Evolutionary conservation across 2,888 invertebrate genomes (phyloP), one percentile per base, ranked within the genome.

Genomic region (Hemithea aestivaria): DNA sequence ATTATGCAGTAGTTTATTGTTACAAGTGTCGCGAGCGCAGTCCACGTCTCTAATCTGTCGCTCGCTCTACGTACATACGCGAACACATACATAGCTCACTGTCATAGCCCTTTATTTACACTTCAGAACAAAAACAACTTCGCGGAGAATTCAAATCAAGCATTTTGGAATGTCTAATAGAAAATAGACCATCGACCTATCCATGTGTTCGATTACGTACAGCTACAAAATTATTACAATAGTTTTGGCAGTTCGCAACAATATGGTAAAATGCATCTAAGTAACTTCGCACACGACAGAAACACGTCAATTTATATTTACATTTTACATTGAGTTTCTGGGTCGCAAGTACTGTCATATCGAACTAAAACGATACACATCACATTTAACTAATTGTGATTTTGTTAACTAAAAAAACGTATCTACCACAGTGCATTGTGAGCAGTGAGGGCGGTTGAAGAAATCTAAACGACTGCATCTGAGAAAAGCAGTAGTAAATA

Each of bases 191-290:
- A 26, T 20, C 35, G 20, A 10, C 31, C 48, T 47, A 39, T 44
- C 35, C 29, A 46, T 58, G 60, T 62, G 66, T 59, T 58, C 58
- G 45, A 45, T 46, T 48, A 53, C 58, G 56, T 51, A 49, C 58
- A 67, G 74, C 80, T 78, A 83, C 69, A 80, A 77, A 76, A 74
- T 16, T 66, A 78, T 77, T 76, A 81, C 70, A 82, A 75, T 80
- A 79, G 69, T 80, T 87, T 85, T 87, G 85, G 85, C 85, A 84
- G 84, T 81, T 78, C 73, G 83, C 83, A 80, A 81, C 73, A 79
- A 81, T 48, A 47, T 80, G 81, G 83, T 84, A 82, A 84, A 83
- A 83, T 84, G 84, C 84, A 81, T 75, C 78, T 79, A 79, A 74
- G 67, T 72, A 62, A 62, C 62, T 63, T 62, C 41, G 51, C 54